Conservation (phyloP, 2,113 vertebrate genomes). For the Urocynchramus pylzowi region DNA sequence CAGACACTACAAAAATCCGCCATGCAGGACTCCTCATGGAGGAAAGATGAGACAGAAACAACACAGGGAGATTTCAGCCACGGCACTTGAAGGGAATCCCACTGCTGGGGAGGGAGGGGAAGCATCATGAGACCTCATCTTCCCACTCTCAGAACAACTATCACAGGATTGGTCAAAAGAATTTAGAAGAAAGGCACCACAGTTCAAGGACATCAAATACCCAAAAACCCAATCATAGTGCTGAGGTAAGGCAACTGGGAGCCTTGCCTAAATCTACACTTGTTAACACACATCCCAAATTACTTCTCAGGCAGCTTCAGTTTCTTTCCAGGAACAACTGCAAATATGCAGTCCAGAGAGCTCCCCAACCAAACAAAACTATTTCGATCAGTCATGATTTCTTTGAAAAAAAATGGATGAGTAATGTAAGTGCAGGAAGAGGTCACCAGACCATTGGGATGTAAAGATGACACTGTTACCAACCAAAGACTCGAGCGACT, state of each 20-base stretch:
- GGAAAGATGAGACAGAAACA: background rate
- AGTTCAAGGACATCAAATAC: background rate
- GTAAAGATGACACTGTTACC: slow-evolving; percentile 59
- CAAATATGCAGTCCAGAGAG: background rate
- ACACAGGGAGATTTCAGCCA: background rate
- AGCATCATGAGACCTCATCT: background rate
- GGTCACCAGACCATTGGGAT: background rate
- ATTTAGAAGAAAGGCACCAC: background rate
- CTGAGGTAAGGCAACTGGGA: background rate
- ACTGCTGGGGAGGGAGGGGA: background rate
- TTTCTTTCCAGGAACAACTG: background rate
- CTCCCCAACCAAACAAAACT: background rate
- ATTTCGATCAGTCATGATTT: background rate
- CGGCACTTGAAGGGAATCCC: fast-evolving
- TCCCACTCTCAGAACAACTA: background rate
- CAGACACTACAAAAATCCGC: fast-evolving
- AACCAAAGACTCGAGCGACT: background rate
- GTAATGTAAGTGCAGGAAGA: background rate
- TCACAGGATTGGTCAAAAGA: background rate
- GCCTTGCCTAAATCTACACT: background rate
- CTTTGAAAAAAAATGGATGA: background rate
- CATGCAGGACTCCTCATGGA: background rate
- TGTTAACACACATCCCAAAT: background rate
- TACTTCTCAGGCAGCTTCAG: background rate
- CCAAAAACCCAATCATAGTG: background rate